Evolutionary conservation across 2,113 vertebrate genomes (phyloP).

Genomic region (Hyla sarda): DNA sequence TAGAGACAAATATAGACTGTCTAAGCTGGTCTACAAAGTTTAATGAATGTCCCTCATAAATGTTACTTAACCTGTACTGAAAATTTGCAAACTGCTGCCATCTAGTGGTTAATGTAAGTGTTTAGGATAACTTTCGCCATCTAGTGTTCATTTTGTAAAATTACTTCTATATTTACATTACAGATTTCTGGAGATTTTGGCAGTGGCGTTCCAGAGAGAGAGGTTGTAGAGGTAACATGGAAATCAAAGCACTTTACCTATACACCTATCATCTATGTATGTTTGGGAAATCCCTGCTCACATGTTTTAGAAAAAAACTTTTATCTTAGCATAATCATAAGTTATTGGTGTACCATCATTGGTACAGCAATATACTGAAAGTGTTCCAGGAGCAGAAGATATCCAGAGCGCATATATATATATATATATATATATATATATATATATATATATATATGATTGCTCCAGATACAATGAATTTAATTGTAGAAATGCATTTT

Average conservation of each 20-base stretch:
- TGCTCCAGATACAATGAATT: too few species aligned
- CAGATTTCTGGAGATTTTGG: constrained; percentile 87
- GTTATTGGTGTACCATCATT: too few species aligned
- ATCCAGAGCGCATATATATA: too few species aligned
- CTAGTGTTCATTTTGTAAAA: constrained; percentile 6
- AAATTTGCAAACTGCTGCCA: constrained; percentile 14
- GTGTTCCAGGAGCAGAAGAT: too few species aligned
- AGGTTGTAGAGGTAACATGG: constrained; percentile 34
- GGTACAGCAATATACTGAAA: background rate
- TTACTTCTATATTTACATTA: background rate
- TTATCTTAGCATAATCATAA: too few species aligned
- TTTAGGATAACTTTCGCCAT: background rate
- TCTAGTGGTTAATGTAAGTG: background rate
- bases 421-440: too few species aligned
- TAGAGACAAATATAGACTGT: too few species aligned
- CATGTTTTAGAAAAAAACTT: background rate
- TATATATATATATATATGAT: too few species aligned
- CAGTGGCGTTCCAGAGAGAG: constrained; percentile 73
- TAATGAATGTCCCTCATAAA: too few species aligned
- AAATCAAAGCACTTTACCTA: background rate
- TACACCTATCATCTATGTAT: background rate
- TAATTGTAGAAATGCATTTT: background rate
- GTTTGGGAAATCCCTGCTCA: background rate
- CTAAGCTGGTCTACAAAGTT: too few species aligned
- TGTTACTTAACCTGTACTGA: background rate